A percentile compares a stretch with the other conserved stretches of the same genome.
These are phyloP conservation scores for Temnothorax rugatulus DNA, from an alignment of 2,888 invertebrate species.

Conservation along the genomic window DNA sequence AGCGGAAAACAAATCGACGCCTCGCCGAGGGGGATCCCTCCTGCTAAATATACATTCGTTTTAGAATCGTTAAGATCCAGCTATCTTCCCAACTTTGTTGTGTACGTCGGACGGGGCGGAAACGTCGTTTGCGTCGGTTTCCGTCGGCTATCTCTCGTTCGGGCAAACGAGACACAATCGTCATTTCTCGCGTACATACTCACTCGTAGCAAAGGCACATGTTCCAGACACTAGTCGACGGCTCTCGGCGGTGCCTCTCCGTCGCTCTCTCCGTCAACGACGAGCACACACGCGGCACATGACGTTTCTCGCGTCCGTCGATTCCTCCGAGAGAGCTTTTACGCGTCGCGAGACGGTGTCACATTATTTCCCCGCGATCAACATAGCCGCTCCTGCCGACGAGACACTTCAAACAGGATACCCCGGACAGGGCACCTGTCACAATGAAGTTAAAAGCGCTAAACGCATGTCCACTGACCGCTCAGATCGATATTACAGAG, in stretches of 20 bases:
- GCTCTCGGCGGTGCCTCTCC: slow-evolving; percentile 38
- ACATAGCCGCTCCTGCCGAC: slow-evolving; percentile 23
- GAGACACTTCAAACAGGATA: slow-evolving; percentile 51
- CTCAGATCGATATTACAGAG: slow-evolving; percentile 61
- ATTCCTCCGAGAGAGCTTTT: not conserved
- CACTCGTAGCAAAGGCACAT: slow-evolving; percentile 64
- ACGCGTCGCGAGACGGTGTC: slow-evolving; percentile 28
- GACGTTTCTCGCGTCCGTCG: slow-evolving; percentile 2
- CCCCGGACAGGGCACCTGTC: slow-evolving; percentile 63
- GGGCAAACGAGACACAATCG: not conserved
- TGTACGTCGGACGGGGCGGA: not conserved
- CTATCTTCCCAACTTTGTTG: not conserved
- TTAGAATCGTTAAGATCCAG: not conserved
- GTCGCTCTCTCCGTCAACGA: slow-evolving; percentile 46
- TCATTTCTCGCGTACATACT: slow-evolving; percentile 28
- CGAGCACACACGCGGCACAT: slow-evolving; percentile 23
- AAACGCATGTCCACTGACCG: slow-evolving; percentile 66
- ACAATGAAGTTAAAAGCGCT: slow-evolving; percentile 65
- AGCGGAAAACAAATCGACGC: not conserved
- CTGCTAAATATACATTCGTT: not conserved
- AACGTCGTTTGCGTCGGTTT: not conserved
- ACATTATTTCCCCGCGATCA: slow-evolving; percentile 29
- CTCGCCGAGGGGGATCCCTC: not conserved
- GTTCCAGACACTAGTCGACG: slow-evolving; percentile 49
- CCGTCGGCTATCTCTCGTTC: not conserved